A percentile compares a stretch with the other conserved stretches of the same genome.
Conservation (phyloP, 2,113 vertebrate species). For the Myotis davidii region DNA sequence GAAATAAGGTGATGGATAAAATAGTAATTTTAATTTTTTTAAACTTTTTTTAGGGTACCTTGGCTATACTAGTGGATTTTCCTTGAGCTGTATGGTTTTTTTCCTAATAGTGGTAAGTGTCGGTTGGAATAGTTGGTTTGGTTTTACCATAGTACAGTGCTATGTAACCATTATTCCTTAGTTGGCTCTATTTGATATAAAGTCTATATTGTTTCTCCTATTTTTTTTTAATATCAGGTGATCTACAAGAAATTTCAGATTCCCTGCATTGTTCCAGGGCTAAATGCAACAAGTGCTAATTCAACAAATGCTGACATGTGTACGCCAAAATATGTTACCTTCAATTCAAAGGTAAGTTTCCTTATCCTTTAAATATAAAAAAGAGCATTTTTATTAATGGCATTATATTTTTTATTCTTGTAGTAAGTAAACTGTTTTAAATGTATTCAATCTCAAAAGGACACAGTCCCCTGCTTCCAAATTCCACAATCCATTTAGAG, state of each 20-base stretch:
- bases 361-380: conserved; percentile 34
- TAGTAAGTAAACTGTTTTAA: not conserved
- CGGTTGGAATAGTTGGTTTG: conserved; percentile 37
- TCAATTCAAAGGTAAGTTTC: conserved; percentile 88
- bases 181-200: conserved; percentile 51
- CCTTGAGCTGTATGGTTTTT: conserved; percentile 92
- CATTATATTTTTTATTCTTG: not conserved
- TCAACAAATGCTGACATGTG: conserved; percentile 80
- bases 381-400: not conserved
- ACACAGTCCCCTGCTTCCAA: not conserved
- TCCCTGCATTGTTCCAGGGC: conserved; percentile 60
- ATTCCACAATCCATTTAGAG: not conserved
- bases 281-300: conserved; percentile 84
- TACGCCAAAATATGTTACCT: conserved; percentile 86
- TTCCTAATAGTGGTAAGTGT: conserved; percentile 96
- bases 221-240: conserved; percentile 82
- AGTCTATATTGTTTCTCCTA: conserved; percentile 5
- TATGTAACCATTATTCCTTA: not conserved
- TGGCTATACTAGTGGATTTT: conserved; percentile 91
- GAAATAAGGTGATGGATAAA: not conserved
- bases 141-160: not conserved
- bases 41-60: conserved; percentile 85
- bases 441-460: not conserved
- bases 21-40: conserved; percentile 42
- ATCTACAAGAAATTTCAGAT: conserved; percentile 89